Evolutionary conservation across 2,797 vertebrate genomes (phyloP).

Genomic region (Eremophila alpestris): DNA sequence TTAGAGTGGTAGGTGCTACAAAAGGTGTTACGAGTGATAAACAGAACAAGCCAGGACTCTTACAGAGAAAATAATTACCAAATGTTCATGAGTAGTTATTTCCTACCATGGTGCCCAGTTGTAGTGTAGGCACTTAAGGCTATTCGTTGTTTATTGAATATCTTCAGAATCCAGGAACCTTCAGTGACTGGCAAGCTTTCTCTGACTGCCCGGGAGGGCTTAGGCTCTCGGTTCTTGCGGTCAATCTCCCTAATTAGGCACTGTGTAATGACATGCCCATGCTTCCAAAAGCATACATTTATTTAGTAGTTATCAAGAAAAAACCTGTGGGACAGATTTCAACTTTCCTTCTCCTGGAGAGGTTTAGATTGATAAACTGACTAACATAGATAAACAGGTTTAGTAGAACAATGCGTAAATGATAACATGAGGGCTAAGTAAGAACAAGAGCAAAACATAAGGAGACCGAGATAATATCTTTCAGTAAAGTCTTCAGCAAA

Average conservation of each 20-base stretch:
- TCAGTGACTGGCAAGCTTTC: not conserved
- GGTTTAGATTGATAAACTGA: not conserved
- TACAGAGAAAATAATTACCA: conserved; percentile 24
- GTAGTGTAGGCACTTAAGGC: not conserved
- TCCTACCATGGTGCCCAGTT: not conserved
- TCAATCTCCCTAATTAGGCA: not conserved
- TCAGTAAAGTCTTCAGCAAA: not conserved
- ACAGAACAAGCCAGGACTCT: not conserved
- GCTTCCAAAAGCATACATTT: not conserved
- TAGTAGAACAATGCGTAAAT: not conserved
- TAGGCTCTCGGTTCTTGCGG: not conserved
- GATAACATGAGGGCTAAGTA: not conserved
- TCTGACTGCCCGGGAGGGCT: not conserved
- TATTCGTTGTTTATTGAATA: not conserved
- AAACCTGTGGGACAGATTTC: not conserved
- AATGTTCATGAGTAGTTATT: conserved; percentile 12
- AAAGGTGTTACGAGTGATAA: not conserved
- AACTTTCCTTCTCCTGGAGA: not conserved
- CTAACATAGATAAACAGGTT: not conserved
- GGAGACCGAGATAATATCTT: not conserved
- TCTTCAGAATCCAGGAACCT: not conserved
- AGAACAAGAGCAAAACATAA: not conserved
- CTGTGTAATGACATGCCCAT: not conserved
- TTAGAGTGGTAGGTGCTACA: not conserved
- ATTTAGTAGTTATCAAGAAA: not conserved